These are phyloP conservation scores for Vultur gryphus DNA, from an alignment of 2,797 vertebrate genomes.

Conservation along the genomic window DNA sequence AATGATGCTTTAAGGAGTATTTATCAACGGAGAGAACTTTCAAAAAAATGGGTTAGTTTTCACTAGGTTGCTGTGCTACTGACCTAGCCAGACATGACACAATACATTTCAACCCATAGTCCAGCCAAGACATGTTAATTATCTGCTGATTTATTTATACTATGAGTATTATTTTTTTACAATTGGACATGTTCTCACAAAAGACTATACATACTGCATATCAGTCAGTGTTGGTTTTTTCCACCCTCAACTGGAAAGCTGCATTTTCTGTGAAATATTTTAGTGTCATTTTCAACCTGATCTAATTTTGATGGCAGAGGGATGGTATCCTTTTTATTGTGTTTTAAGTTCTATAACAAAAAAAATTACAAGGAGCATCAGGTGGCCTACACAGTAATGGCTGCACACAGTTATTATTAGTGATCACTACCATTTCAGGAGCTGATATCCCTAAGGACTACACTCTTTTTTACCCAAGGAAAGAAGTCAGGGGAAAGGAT, in stretches of 20 bases:
- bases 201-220: background rate
- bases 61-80: background rate
- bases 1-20: background rate
- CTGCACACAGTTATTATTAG: background rate
- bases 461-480: background rate
- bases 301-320: background rate
- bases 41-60: background rate
- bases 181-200: background rate
- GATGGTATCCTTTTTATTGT: background rate
- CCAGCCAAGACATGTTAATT: background rate
- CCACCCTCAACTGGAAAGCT: background rate
- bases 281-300: background rate
- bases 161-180: background rate
- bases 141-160: background rate
- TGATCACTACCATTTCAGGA: background rate
- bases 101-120: background rate
- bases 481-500: background rate
- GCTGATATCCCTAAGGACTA: background rate
- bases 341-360: background rate
- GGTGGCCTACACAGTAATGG: background rate
- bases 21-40: background rate
- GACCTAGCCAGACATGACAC: background rate
- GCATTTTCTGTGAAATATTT: background rate
- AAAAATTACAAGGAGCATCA: background rate
- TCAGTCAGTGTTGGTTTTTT: background rate